Evolutionary conservation across 2,888 invertebrate species (phyloP), one percentile per base, ranked within the genome.

Genomic region (Monochamus alternatus): DNA sequence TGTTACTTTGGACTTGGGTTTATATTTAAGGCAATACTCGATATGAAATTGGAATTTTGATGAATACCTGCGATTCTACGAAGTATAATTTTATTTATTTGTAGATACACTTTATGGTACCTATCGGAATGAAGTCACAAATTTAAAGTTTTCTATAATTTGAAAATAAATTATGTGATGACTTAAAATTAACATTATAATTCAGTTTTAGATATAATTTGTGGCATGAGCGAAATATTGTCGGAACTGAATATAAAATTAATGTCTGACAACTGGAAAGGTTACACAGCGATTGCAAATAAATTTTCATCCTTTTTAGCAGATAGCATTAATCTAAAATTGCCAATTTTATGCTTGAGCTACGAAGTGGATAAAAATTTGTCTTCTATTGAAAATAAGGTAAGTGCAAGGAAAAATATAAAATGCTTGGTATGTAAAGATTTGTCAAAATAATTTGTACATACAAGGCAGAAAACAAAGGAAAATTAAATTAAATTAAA

Each of bases 181-280:
- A 38, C 7, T 38, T 38, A 38, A 38, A 55, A 32, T 32, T 71
- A 71, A 71, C 30, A 5, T 44, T 43, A 10, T 3, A 60, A 88
- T 89, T 63, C 84, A 91, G 91, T 90, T 75, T 82, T 92, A 77
- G 86, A 90, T 59, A 87, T 89, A 31, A 89, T 91, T 78, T 84
- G 90, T 73, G 86, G 87, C 77, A 90, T 91, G 59, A 90, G 91
- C 5, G 88, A 90, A 79, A 85, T 90, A 52, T 89, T 91, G 1
- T 89, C 90, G 63, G 86, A 86, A 2, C 84, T 92, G 64, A 92
- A 91, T 85, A 87, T 91, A 0, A 92, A 91, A 82, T 90, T 91
- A 0, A 89, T 91, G 89, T 90, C 90, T 0, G 91, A 91, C 67
- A 91, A 91, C 80, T 92, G 91, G 91, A 92, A 91, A 81, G 90